Conservation (phyloP, 2,888 invertebrate species). For the Lasioglossum lativentre region DNA sequence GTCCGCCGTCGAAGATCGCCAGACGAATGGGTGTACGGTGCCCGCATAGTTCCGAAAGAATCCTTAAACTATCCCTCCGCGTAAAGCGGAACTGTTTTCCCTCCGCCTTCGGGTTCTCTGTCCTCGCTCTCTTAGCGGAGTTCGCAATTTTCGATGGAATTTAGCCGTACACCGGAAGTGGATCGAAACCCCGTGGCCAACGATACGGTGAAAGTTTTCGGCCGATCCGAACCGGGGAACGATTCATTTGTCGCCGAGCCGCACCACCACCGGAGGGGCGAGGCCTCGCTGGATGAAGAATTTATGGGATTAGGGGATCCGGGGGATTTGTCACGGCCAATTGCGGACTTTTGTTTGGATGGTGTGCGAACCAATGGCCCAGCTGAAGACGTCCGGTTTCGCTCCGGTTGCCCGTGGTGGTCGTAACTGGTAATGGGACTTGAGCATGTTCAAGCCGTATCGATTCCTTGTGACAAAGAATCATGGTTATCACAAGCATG, state of each 20-base stretch:
- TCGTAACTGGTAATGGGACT: no score
- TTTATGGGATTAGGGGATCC: neutral
- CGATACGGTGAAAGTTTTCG: conserved; percentile 32
- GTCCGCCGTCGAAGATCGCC: conserved; percentile 38
- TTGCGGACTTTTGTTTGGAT: neutral
- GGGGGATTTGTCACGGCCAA: conserved; percentile 4
- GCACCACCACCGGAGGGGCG: neutral
- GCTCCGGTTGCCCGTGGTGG: neutral
- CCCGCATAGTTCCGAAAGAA: conserved; percentile 69
- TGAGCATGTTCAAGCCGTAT: no score
- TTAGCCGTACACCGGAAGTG: conserved; percentile 25
- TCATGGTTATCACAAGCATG: no score
- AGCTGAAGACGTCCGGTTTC: neutral
- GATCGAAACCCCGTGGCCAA: conserved; percentile 13
- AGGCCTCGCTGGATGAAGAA: neutral
- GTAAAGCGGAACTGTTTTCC: conserved; percentile 48
- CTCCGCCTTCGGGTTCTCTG: conserved; percentile 18
- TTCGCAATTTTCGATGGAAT: conserved; percentile 66
- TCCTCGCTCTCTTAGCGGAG: conserved; percentile 19
- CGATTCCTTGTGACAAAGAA: no score
- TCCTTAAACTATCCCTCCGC: conserved; percentile 53
- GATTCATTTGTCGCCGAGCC: conserved; percentile 35
- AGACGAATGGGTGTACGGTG: conserved; percentile 28
- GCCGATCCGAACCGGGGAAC: neutral
- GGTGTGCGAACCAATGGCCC: neutral